Conservation (phyloP, 2,797 vertebrate genomes). For the Hydrocynus forskahlii region DNA sequence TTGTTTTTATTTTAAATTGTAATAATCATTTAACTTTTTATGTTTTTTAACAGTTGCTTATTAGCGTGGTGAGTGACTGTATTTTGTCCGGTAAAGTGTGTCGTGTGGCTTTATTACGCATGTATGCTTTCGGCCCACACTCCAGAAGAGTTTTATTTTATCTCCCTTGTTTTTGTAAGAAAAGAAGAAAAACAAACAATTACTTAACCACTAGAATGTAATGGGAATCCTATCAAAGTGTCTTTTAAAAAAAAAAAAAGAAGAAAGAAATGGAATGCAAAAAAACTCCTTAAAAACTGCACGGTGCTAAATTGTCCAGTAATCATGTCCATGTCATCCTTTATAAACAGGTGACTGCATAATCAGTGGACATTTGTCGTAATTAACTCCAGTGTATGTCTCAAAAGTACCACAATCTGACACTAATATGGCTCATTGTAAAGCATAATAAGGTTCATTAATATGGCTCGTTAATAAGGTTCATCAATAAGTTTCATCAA, state of each 20-base stretch:
- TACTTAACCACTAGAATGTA: slow-evolving; percentile 89
- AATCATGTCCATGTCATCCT: slow-evolving; percentile 48
- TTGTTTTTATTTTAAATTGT: slow-evolving; percentile 50
- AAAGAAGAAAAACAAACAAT: slow-evolving; percentile 58
- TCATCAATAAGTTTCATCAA: too few species aligned
- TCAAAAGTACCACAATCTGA: slow-evolving; percentile 28
- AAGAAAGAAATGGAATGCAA: slow-evolving; percentile 68
- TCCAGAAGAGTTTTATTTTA: slow-evolving; percentile 61
- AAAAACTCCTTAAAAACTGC: slow-evolving; percentile 54
- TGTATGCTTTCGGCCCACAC: slow-evolving; percentile 65
- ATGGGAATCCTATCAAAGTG: slow-evolving; percentile 78
- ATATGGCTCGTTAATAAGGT: too few species aligned
- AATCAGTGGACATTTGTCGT: slow-evolving; percentile 20
- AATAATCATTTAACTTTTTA: slow-evolving; percentile 59
- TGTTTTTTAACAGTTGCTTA: slow-evolving; percentile 71
- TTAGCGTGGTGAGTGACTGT: slow-evolving; percentile 65
- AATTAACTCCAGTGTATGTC: slow-evolving; percentile 31
- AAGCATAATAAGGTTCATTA: too few species aligned
- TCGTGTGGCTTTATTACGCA: slow-evolving; percentile 68
- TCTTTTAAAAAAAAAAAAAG: slow-evolving; percentile 69
- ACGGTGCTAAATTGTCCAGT: slow-evolving; percentile 71
- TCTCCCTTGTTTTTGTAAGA: slow-evolving; percentile 63
- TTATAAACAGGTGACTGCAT: slow-evolving; percentile 15
- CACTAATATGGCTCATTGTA: too few species aligned
- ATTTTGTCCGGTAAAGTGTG: slow-evolving; percentile 61